Conservation (phyloP, 2,113 vertebrate genomes). For the Drymodes brunneopygia region DNA sequence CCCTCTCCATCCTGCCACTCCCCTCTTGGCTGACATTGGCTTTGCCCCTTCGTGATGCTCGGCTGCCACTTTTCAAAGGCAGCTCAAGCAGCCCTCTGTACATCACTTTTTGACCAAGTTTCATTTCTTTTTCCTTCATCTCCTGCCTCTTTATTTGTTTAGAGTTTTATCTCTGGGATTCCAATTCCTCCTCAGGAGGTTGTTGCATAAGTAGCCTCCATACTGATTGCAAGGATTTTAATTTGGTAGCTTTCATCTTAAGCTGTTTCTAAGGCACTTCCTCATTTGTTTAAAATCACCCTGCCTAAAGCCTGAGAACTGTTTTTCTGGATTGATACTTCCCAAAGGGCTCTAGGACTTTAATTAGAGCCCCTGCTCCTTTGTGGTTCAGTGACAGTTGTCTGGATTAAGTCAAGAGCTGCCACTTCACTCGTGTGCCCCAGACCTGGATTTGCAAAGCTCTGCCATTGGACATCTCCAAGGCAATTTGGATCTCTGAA, state of each 20-base stretch:
- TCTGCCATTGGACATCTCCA: background rate
- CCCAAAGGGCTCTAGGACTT: slow-evolving; percentile 41
- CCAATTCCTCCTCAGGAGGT: slow-evolving; percentile 57
- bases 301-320: slow-evolving; percentile 27
- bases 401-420: slow-evolving; percentile 54
- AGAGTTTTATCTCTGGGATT: slow-evolving; percentile 59
- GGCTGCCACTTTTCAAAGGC: background rate
- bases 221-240: slow-evolving; percentile 59
- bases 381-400: slow-evolving; percentile 18
- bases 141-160: slow-evolving; percentile 45
- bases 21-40: background rate
- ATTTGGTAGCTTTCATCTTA: slow-evolving; percentile 65
- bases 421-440: slow-evolving; percentile 9
- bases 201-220: slow-evolving; percentile 61
- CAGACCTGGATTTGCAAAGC: background rate
- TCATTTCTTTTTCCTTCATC: slow-evolving; percentile 1
- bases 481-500: background rate
- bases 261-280: slow-evolving; percentile 55
- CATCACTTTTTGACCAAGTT: slow-evolving; percentile 14
- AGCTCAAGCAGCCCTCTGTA: background rate
- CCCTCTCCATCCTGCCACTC: background rate
- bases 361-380: slow-evolving; percentile 36
- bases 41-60: background rate
- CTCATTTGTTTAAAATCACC: slow-evolving; percentile 63
- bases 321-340: slow-evolving; percentile 52